Evolutionary conservation across 2,888 invertebrate genomes (phyloP).

Genomic region (Lasiommata megera): DNA sequence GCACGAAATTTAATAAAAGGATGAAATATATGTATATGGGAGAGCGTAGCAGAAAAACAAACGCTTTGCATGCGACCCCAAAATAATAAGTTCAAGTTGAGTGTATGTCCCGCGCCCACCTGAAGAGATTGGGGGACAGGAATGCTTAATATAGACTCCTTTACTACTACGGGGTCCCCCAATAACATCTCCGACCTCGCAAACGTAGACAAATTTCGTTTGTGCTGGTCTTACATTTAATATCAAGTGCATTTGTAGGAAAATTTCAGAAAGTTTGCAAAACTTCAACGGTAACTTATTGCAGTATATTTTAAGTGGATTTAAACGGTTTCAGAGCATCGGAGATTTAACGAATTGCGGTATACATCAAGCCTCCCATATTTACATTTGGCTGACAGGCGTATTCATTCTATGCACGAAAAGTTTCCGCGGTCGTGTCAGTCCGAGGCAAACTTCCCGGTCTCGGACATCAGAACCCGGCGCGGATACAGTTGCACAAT

Average conservation of each 20-base stretch:
- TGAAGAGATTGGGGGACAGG: slow-evolving; percentile 75
- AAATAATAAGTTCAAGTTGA: slow-evolving; percentile 77
- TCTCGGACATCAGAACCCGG: slow-evolving; percentile 72
- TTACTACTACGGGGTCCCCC: slow-evolving; percentile 72
- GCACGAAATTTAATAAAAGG: slow-evolving; percentile 67
- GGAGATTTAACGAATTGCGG: slow-evolving; percentile 19
- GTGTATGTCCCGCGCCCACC: slow-evolving; percentile 68
- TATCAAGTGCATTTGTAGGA: slow-evolving; percentile 23
- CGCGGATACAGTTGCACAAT: slow-evolving; percentile 73
- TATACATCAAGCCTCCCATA: slow-evolving; percentile 60
- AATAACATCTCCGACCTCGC: slow-evolving; percentile 71
- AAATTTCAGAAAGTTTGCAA: slow-evolving; percentile 14
- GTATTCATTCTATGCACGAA: slow-evolving; percentile 77
- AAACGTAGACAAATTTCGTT: slow-evolving; percentile 45
- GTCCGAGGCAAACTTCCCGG: slow-evolving; percentile 63
- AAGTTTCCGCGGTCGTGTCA: slow-evolving; percentile 74
- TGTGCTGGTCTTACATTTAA: slow-evolving; percentile 38
- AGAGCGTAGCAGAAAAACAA: slow-evolving; percentile 66
- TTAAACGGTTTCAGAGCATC: slow-evolving; percentile 16
- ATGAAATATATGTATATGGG: slow-evolving; percentile 59
- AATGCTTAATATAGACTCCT: slow-evolving; percentile 80
- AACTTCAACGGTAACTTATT: slow-evolving; percentile 16
- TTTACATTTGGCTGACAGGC: slow-evolving; percentile 74
- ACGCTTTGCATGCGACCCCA: slow-evolving; percentile 62
- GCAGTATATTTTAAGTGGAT: slow-evolving; percentile 19